Evolutionary conservation across 2,888 invertebrate genomes (phyloP), one percentile per base, ranked within the genome.

Genomic region (Polylopha cassiicola): DNA sequence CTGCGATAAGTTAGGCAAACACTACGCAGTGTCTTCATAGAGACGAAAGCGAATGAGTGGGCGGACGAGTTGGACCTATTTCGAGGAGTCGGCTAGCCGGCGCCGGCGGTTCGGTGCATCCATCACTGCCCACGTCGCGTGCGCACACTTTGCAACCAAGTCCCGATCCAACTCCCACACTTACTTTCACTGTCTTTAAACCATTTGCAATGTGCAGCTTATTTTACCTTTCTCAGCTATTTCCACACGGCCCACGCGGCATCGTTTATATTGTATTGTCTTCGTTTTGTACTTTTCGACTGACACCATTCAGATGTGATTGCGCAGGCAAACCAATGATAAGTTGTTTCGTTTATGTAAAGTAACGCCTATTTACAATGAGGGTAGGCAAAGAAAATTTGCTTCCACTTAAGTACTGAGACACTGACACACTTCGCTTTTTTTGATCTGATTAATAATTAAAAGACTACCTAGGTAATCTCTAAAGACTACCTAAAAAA

Each of bases 91-190:
- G 34, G 29, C 24, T 24, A 14, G 26, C 22, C 39, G 37, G 44
- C 46, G 46, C 44, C 48, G 46, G 48, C 46, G 50, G 41, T 45
- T 34, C 46, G 45, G 47, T 61, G 65, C 63, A 69, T 67, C 58
- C 52, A 61, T 66, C 67, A 65, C 61, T 48, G 39, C 65, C 66
- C 55, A 61, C 70, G 61, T 54, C 51, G 55, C 49, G 47, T 26
- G 43, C 48, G 44, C 39, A 48, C 38, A 50, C 42, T 53, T 49
- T 51, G 53, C 50, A 43, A 44, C 46, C 45, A 47, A 47, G 47
- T 48, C 48, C 37, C 29, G n/a, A n/a, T n/a, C n/a, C n/a, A n/a
- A 43, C 49, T 32, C 58, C 57, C 51, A 61, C 64, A 51, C 52
- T 47, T 39, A 61, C 65, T 70, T 70, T 68, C 66, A 61, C 65